Evolutionary conservation across 2,113 vertebrate genomes (phyloP).

Genomic region (Psophia crepitans): DNA sequence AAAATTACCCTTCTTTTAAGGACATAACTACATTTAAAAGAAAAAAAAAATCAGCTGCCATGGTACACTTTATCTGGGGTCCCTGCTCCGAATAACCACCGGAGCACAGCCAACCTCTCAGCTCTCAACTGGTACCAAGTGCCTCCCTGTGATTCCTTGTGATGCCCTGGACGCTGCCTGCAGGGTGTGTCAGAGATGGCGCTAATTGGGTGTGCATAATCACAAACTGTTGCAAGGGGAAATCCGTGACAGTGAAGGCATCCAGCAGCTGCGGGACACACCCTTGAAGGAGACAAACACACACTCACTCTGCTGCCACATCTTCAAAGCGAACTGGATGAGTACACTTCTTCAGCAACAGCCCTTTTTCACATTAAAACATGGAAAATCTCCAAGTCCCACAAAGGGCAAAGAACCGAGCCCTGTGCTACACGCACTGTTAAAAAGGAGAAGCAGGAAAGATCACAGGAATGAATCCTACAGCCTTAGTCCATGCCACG

Average conservation of each 20-base stretch:
- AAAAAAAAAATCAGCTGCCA: background rate
- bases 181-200: background rate
- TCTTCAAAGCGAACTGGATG: conserved; percentile 60
- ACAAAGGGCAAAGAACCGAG: conserved; percentile 22
- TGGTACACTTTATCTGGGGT: background rate
- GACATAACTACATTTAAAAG: background rate
- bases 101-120: background rate
- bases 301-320: background rate
- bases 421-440: background rate
- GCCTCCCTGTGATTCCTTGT: background rate
- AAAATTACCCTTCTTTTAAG: background rate
- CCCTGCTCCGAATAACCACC: background rate
- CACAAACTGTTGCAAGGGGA: background rate
- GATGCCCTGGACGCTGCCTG: background rate
- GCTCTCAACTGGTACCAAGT: background rate
- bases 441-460: background rate
- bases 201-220: background rate
- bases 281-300: conserved; percentile 14
- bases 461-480: background rate
- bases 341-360: background rate
- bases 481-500: background rate
- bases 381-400: conserved; percentile 54
- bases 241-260: conserved; percentile 34
- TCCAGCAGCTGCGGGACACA: conserved; percentile 48
- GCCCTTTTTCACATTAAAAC: conserved; percentile 62